Percentiles rank a stretch among this genome's conserved stretches.
These are phyloP conservation scores for Calameuta filiformis DNA, from an alignment of 2,888 invertebrate species.

Conservation along the genomic window DNA sequence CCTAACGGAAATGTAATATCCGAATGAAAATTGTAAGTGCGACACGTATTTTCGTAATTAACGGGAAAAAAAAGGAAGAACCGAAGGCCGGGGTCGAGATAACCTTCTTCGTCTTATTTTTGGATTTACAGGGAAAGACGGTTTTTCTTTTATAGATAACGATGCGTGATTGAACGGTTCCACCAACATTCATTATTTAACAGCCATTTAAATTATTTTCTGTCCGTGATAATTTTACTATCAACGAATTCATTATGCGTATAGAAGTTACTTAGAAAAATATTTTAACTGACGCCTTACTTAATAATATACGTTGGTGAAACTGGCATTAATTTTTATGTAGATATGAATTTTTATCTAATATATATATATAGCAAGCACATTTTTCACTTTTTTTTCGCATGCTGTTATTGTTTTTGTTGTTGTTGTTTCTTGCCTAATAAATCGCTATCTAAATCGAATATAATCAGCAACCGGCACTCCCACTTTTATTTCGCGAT, in stretches of 20 bases:
- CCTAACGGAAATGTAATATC: not conserved
- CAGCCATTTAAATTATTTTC: constrained; percentile 8
- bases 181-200: constrained; percentile 5
- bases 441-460: constrained; percentile 7
- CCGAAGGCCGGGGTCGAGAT: not conserved
- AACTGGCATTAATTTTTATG: constrained; percentile 2
- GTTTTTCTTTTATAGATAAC: not conserved
- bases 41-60: not conserved
- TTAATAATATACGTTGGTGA: constrained; percentile 6
- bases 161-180: constrained; percentile 1
- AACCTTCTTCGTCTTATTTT: not conserved
- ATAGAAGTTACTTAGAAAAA: constrained; percentile 3
- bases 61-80: not conserved
- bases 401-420: not conserved
- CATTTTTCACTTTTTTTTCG: not conserved
- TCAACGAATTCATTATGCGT: constrained; percentile 3
- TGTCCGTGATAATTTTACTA: not conserved
- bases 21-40: not conserved
- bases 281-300: constrained; percentile 7
- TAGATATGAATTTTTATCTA: constrained; percentile 2
- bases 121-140: not conserved
- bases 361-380: constrained; percentile 2
- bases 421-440: not conserved
- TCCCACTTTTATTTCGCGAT: not conserved
- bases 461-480: not conserved